phyloP scores from a whole-genome alignment of 53 echinoderm and acorn worm species.

The Mesocentrotus franciscanus region DNA sequence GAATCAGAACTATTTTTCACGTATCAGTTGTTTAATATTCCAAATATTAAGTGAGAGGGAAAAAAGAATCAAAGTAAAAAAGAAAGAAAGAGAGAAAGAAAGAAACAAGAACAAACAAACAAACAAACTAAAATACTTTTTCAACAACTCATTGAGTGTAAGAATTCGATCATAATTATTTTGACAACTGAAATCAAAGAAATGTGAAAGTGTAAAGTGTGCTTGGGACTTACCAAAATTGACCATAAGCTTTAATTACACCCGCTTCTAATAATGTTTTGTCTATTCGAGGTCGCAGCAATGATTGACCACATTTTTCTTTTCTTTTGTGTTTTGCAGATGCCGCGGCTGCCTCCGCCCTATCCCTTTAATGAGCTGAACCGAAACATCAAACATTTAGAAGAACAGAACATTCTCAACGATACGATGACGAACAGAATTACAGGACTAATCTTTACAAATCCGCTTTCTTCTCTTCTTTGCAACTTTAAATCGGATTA shows the following conservation, averaged over 20 bases:
- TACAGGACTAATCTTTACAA: not conserved
- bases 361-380: not conserved
- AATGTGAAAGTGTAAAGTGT: not conserved
- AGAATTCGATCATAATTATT: no score
- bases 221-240: not conserved
- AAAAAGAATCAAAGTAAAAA: no score
- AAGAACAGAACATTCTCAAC: not conserved
- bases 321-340: not conserved
- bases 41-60: no score
- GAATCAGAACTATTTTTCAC: no score
- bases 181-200: no score
- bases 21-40: no score
- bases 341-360: not conserved
- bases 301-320: not conserved
- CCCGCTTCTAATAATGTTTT: not conserved
- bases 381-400: not conserved
- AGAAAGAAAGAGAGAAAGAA: no score
- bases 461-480: not conserved
- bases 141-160: no score
- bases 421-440: not conserved
- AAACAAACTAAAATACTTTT: no score
- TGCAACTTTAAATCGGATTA: slow-evolving; percentile 2
- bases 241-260: not conserved
- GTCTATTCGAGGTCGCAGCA: not conserved
- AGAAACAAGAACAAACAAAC: no score